Conservation (phyloP, 2,113 vertebrate species). For the Mus musculus region GRCm39 chr8:117081501-117082000, state of each 20-base stretch:
- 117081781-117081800: not conserved
- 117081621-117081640: slow-evolving; percentile 76
- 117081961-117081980: not conserved
- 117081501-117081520: slow-evolving; percentile 75
- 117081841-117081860: not conserved
- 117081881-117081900: not conserved
- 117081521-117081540: slow-evolving; percentile 80
- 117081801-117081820: not conserved
- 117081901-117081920: not conserved
- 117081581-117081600: slow-evolving; percentile 77
- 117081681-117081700: not conserved
- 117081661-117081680: not conserved
- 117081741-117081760: not conserved
- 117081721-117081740: not conserved
- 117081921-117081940: not conserved
- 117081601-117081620: slow-evolving; percentile 75
- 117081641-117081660: not conserved
- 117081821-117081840: not conserved
- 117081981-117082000: not conserved
- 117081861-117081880: not conserved
- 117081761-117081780: not conserved
- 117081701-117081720: not conserved
- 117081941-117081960: not conserved
- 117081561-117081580: slow-evolving; percentile 73
- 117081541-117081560: slow-evolving; percentile 78